Percentiles rank a stretch among this genome's conserved stretches.
phyloP scores from a whole-genome alignment of 2,888 invertebrate genomes.

The Clunio marinus region DNA sequence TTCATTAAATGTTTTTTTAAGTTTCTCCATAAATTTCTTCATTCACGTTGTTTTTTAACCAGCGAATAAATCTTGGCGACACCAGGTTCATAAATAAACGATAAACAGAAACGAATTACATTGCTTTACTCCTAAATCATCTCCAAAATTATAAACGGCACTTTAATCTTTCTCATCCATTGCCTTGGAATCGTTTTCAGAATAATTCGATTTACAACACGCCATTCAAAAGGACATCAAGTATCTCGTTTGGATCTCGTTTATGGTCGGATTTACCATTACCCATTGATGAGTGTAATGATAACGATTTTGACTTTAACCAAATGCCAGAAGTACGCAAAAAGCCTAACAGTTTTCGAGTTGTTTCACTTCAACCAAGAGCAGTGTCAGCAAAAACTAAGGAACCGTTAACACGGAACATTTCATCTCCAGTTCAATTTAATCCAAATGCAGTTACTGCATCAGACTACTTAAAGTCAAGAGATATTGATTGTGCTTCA shows the following conservation, averaged over 20 bases:
- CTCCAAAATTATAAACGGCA: not conserved
- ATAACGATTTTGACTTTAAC: conserved; percentile 50
- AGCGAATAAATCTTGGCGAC: not conserved
- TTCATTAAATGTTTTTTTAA: too few species aligned
- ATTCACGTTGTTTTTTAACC: too few species aligned
- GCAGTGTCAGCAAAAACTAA: conserved; percentile 43
- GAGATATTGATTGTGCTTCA: conserved; percentile 17
- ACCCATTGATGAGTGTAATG: conserved; percentile 58
- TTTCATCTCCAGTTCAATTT: conserved; percentile 53
- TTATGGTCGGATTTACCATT: conserved; percentile 60
- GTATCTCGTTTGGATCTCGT: conserved; percentile 56
- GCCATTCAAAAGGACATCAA: conserved; percentile 53
- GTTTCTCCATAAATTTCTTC: too few species aligned
- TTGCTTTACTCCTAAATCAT: conserved; percentile 21
- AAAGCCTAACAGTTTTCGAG: not conserved
- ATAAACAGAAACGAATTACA: not conserved
- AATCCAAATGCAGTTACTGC: not conserved
- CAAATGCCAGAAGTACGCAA: not conserved
- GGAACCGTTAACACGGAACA: conserved; percentile 52
- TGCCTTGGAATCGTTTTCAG: conserved; percentile 41
- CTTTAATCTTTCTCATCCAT: not conserved
- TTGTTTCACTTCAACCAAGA: conserved; percentile 49
- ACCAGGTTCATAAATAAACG: conserved; percentile 13
- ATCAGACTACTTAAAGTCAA: not conserved
- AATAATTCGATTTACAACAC: conserved; percentile 47